Evolutionary conservation across 2,797 vertebrate species (phyloP), one percentile per base, ranked within the genome.

Genomic region (Pogonophryne albipinna): DNA sequence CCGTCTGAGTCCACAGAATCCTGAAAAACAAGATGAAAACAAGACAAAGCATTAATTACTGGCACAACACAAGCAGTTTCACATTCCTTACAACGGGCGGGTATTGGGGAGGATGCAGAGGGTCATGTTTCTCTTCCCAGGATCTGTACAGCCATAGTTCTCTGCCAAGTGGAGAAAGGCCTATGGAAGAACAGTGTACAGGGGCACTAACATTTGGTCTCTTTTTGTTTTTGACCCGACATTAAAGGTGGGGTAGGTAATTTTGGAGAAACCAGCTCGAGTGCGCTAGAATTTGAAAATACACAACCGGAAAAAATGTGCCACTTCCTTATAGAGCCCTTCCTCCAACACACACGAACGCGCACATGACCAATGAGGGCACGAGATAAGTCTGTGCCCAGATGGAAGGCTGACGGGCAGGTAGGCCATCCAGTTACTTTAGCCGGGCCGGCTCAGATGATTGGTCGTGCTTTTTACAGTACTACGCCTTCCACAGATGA

Each of bases 1-100:
- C 82, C 53, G 83, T 58, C 83, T 86, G 87, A 86, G 85, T 94
- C 93, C 93, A 88, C 86, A 84, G 80, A 93, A 84, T 93, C 94
- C 95, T 95, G 91, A 79, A 91, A 93, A 90, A 89, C 67, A 89
- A 87, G 75, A 78, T 11, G 74, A 80, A 81, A 84, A 87, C 63
- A 74, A 57, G 80, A 82, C 17, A 55, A 67, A 76, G 64, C 59
- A 89, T 94, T 92, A 93, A 86, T 91, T 76, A 76, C 63, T 20
- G 19, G 59, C 47, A 83, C 41, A 79, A 38, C 51, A 73, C 8
- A 79, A 65, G 60, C 46, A 66, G 56, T 90, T 87, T 81, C 68
- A 89, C 76, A 87, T 92, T 88, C 64, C 68, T 86, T 73, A 71
- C 1, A 4, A 56, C 1, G n/a, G 51, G 72, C n/a, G 9, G 53